Base-by-base conservation (phyloP, 2,888 invertebrate species). In the Apodemia zela region DNA sequence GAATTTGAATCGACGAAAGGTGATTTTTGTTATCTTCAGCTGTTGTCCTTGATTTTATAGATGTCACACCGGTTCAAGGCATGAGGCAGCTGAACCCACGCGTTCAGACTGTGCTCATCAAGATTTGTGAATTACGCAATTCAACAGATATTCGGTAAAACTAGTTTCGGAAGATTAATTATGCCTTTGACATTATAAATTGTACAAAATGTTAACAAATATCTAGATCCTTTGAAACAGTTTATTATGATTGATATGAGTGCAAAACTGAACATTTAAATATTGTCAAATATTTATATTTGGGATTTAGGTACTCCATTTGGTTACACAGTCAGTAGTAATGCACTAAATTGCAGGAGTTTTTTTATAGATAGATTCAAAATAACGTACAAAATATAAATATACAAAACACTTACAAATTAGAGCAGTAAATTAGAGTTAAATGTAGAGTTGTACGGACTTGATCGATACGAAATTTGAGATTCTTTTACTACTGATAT, bases 21-120 rank as follows among this genome's bases (percentile, higher is more conserved):
- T 71, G 70, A 62, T 64, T 63, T 61, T 64, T 69, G 29, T 59
- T 38, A 58, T 42, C 67, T 42, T 73, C 68, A 68, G 68, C 71
- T 64, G 62, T 58, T 67, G 84, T 79, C 87, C 88, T 88, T 87
- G 83, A 70, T 76, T 83, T 86, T 85, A 82, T 85, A 76, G 80
- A 72, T 80, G 80, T 80, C 78, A 76, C 73, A 70, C 71, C 76
- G 73, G 75, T 78, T 76, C 73, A 76, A 73, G 73, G 71, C 71
- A 68, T 67, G 72, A 76, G 75, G 71, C 71, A 65, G 65, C 67
- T 72, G 71, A 72, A 71, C 82, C 85, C 84, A 89, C 86, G 78
- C 81, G 71, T 71, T 74, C 77, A 72, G 72, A 73, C 66, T 72
- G 69, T 76, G 73, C 71, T 76, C 78, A 79, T 80, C 78, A 71